Percentiles rank a stretch among this genome's conserved stretches.
phyloP scores from a whole-genome alignment of 2,113 vertebrate genomes.

The Brachirus orientalis region DNA sequence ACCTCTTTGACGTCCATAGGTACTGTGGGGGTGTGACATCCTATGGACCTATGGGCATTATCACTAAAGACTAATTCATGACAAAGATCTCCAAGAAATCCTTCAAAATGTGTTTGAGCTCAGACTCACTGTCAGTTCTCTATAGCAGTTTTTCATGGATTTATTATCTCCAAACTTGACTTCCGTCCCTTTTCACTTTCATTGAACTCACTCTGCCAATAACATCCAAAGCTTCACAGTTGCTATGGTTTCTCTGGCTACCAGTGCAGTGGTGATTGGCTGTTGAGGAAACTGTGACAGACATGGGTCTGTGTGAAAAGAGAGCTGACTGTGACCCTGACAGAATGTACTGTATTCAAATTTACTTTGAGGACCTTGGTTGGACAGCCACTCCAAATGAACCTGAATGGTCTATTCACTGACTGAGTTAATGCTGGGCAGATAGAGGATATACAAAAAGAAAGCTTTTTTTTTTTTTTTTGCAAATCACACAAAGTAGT shows the following conservation, averaged over 20 bases:
- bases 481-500: too few species aligned
- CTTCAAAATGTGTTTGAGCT: constrained; percentile 20
- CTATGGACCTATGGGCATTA: too few species aligned
- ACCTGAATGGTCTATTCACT: constrained; percentile 57
- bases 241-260: constrained; percentile 76
- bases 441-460: constrained; percentile 2
- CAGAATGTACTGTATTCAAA: constrained; percentile 73
- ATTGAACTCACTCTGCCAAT: constrained; percentile 65
- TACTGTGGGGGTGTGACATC: too few species aligned
- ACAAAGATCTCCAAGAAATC: neutral
- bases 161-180: constrained; percentile 59
- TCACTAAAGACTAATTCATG: too few species aligned
- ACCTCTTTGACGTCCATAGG: too few species aligned
- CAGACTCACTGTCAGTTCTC: constrained; percentile 45
- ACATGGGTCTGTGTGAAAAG: constrained; percentile 62
- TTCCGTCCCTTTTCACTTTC: constrained; percentile 67
- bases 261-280: constrained; percentile 65
- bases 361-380: constrained; percentile 66
- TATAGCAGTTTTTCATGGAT: constrained; percentile 39
- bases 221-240: constrained; percentile 68
- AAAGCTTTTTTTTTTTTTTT: too few species aligned
- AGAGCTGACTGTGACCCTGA: constrained; percentile 69
- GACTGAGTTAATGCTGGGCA: constrained; percentile 23
- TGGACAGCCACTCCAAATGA: constrained; percentile 58
- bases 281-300: constrained; percentile 60